Evolutionary conservation across 2,113 vertebrate species (phyloP), one percentile per base, ranked within the genome.

Genomic region (Podarcis cretensis): DNA sequence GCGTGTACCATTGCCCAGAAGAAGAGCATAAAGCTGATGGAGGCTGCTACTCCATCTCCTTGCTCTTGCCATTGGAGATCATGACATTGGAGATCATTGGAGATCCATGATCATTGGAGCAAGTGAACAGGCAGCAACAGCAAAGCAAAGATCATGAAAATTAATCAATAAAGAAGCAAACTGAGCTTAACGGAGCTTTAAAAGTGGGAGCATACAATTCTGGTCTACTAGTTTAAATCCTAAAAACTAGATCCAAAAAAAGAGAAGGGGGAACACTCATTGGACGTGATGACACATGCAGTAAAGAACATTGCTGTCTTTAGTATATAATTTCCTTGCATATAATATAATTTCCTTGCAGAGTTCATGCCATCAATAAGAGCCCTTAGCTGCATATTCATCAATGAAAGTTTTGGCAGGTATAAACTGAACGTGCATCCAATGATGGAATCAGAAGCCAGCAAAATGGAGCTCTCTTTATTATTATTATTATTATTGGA

Each of bases 401-500:
- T 63, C 66, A 86, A 30, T 6, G 85, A 86, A 54, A 43, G 20
- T 0, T 66, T 82, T 91, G 57, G 43, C 10, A 93, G 80, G 14
- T 30, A 2, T 43, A 77, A 83, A n/a, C 13, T 89, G 91, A 87
- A 92, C 57, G 89, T 35, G 35, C 0, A 0, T 10, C 84, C 75
- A 86, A 87, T 74, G n/a, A 92, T 71, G 86, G 89, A 54, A 89
- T 84, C 40, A 16, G 3, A 16, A 86, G 7, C 25, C 48, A n/a
- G 37, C 84, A 76, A 69, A 93, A 83, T 48, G 4, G 27, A 87
- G 90, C 30, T 79, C 80, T 4, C 76, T 20, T 63, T 92, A 54
- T 54, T 54, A 54, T 54, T 92, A 54, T 54, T 54, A 54, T 54
- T 54, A 54, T 91, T 89, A 25, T 82, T 92, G 59, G 76, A 87